Evolutionary conservation across 2,888 invertebrate species (phyloP).

Genomic region (Ariolimax columbianus): DNA sequence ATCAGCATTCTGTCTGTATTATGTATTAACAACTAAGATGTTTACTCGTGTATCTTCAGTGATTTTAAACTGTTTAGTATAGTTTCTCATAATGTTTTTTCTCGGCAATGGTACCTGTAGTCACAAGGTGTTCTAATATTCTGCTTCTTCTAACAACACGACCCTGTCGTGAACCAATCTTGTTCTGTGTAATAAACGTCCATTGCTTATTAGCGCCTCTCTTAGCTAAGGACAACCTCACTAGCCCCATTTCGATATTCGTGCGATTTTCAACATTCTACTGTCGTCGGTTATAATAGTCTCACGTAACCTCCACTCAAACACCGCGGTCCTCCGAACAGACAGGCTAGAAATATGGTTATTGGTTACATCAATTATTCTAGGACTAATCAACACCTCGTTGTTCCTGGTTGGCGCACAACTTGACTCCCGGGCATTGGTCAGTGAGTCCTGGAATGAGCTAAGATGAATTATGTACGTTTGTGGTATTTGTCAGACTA

Average conservation of each 20-base stretch:
- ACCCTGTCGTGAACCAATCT: too few relatives aligned
- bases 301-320: neutral
- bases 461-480: conserved; percentile 3
- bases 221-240: too few relatives aligned
- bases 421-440: neutral
- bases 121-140: too few relatives aligned
- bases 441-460: neutral
- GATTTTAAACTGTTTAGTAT: too few relatives aligned
- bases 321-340: neutral
- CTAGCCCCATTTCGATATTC: neutral
- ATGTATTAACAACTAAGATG: too few relatives aligned
- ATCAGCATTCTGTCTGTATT: too few relatives aligned
- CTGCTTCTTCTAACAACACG: too few relatives aligned
- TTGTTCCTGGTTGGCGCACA: neutral
- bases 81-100: too few relatives aligned
- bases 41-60: too few relatives aligned
- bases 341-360: neutral
- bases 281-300: neutral
- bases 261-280: neutral
- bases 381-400: neutral
- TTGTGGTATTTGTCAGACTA: neutral
- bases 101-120: too few relatives aligned
- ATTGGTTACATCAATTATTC: conserved; percentile 28
- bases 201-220: too few relatives aligned
- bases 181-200: too few relatives aligned